A percentile compares a stretch with the other conserved stretches of the same genome.
These are phyloP conservation scores for Eurosta solidaginis DNA, from an alignment of 1,140 invertebrate species.

Conservation along the genomic window DNA sequence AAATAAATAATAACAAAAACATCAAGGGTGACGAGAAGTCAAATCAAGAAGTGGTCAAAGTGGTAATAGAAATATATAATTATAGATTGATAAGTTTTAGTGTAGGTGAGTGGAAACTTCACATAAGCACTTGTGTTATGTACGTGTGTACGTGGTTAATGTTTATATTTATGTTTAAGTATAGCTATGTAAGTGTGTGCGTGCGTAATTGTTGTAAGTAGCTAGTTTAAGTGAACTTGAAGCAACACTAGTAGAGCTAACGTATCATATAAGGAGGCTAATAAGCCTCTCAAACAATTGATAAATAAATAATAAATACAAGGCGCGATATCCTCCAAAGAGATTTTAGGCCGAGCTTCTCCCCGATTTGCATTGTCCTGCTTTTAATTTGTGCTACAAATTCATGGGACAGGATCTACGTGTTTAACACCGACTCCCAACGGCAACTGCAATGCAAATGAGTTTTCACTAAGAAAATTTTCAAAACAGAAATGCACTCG, in stretches of 20 bases:
- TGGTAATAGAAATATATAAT: not conserved
- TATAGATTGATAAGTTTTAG: not conserved
- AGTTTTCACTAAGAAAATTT: too few relatives aligned
- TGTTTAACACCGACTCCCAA: too few relatives aligned
- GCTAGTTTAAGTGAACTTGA: slow-evolving; percentile 15
- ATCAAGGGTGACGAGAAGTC: not conserved
- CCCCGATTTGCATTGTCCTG: too few relatives aligned
- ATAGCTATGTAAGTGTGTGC: not conserved
- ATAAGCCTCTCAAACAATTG: not conserved
- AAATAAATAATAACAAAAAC: not conserved
- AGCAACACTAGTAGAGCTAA: not conserved
- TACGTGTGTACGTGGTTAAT: not conserved
- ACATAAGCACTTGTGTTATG: not conserved
- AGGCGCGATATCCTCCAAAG: too few relatives aligned
- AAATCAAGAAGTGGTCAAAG: slow-evolving; percentile 1
- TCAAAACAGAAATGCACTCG: too few relatives aligned
- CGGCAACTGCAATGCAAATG: too few relatives aligned
- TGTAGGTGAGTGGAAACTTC: not conserved
- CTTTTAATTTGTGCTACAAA: too few relatives aligned
- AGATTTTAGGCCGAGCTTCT: too few relatives aligned
- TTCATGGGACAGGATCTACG: too few relatives aligned
- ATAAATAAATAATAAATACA: too few relatives aligned
- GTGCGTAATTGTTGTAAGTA: not conserved
- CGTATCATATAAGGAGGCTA: not conserved
- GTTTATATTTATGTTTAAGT: not conserved